phyloP scores from a whole-genome alignment of 2,888 invertebrate genomes.

The Drosophila longiperda region DNA sequence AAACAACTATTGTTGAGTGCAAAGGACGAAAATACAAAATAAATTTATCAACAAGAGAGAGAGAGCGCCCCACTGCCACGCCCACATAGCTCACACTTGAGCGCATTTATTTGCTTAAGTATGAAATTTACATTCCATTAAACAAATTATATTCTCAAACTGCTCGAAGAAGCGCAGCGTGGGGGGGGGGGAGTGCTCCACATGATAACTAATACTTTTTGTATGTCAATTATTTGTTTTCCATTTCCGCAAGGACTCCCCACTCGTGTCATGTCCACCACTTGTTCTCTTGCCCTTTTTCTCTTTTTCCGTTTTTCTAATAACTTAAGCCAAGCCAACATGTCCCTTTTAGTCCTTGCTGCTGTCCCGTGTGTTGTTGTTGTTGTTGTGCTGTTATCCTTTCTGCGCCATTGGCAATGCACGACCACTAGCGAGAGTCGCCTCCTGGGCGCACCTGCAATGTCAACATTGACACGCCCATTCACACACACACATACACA shows the following conservation, averaged over 20 bases:
- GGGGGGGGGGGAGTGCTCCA: constrained; percentile 20
- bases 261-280: background rate
- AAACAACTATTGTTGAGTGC: constrained; percentile 46
- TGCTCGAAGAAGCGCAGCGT: constrained; percentile 29
- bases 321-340: constrained; percentile 80
- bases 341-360: constrained; percentile 49
- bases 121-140: constrained; percentile 81
- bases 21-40: constrained; percentile 29
- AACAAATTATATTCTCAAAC: constrained; percentile 77
- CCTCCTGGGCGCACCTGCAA: constrained; percentile 74
- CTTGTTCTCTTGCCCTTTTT: constrained; percentile 45
- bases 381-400: constrained; percentile 67
- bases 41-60: constrained; percentile 31
- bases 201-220: constrained; percentile 73
- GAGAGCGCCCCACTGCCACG: constrained; percentile 33
- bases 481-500: constrained; percentile 26
- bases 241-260: constrained; percentile 46
- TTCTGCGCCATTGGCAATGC: constrained; percentile 78
- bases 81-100: constrained; percentile 58
- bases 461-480: constrained; percentile 77
- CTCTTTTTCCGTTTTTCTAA: constrained; percentile 52
- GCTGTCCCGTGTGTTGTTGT: background rate
- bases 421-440: constrained; percentile 45
- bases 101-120: constrained; percentile 77
- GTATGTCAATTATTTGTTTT: constrained; percentile 81